phyloP scores from a whole-genome alignment of 2,113 vertebrate species.

The Erpornis zantholeuca region DNA sequence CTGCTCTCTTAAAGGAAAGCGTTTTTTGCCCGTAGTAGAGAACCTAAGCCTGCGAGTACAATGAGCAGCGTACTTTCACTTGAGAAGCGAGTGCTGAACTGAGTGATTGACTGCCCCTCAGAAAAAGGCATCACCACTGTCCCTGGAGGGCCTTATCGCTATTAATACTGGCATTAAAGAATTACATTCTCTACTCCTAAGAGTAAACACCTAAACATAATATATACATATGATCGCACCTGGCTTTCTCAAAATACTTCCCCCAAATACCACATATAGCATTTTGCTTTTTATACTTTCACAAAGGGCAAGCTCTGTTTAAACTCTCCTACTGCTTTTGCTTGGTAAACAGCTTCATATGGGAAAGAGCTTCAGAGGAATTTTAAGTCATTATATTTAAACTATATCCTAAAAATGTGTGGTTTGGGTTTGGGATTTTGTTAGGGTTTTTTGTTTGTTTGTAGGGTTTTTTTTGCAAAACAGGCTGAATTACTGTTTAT shows the following conservation, averaged over 20 bases:
- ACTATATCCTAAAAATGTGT: background rate
- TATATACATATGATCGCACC: background rate
- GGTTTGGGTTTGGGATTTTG: background rate
- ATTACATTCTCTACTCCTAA: background rate
- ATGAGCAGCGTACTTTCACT: background rate
- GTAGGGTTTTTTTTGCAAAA: background rate
- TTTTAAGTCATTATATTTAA: background rate
- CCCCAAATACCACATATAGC: accelerated
- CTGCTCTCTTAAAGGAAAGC: background rate
- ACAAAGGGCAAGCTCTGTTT: background rate
- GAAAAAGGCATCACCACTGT: background rate
- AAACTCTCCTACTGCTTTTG: background rate
- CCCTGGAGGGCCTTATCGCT: background rate
- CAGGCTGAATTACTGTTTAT: background rate
- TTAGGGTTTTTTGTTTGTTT: background rate
- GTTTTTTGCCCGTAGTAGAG: background rate
- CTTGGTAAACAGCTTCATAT: background rate
- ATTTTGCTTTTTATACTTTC: background rate
- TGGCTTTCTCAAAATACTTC: background rate
- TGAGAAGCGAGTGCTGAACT: accelerated
- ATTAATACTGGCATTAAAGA: background rate
- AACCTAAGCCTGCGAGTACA: background rate
- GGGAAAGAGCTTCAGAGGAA: background rate
- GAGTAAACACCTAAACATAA: background rate
- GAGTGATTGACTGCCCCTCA: background rate